Conservation (phyloP, 2,888 invertebrate species). For the Sarcophaga variegata region DNA sequence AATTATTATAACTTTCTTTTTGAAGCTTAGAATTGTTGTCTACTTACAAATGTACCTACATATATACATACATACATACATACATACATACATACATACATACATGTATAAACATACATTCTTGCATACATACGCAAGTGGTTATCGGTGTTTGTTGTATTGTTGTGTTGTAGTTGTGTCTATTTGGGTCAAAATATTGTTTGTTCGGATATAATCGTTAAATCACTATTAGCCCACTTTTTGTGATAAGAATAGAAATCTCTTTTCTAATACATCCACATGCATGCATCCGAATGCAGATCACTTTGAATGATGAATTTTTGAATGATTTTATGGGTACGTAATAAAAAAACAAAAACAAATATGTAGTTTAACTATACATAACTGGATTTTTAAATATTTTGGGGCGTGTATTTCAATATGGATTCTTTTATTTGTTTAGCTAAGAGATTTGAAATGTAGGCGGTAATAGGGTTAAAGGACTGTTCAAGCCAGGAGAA, state of each 20-base stretch:
- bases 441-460: too few relatives aligned
- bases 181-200: constrained; percentile 66
- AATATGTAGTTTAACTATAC: too few relatives aligned
- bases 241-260: constrained; percentile 28
- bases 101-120: constrained; percentile 9
- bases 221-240: constrained; percentile 62
- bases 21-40: constrained; percentile 50
- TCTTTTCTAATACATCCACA: constrained; percentile 19
- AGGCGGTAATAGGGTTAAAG: too few relatives aligned
- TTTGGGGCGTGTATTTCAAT: too few relatives aligned
- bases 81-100: neutral
- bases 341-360: too few relatives aligned
- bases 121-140: too few relatives aligned
- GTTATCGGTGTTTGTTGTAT: too few relatives aligned
- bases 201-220: constrained; percentile 49
- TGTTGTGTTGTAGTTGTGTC: constrained; percentile 11
- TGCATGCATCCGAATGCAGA: neutral
- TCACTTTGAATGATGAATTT: neutral
- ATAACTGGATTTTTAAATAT: too few relatives aligned
- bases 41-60: constrained; percentile 6
- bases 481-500: too few relatives aligned
- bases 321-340: neutral
- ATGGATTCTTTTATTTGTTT: too few relatives aligned
- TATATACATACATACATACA: too few relatives aligned
- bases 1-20: constrained; percentile 67